Conservation (phyloP, 2,113 vertebrate genomes). For the Heterochromis multidens region DNA sequence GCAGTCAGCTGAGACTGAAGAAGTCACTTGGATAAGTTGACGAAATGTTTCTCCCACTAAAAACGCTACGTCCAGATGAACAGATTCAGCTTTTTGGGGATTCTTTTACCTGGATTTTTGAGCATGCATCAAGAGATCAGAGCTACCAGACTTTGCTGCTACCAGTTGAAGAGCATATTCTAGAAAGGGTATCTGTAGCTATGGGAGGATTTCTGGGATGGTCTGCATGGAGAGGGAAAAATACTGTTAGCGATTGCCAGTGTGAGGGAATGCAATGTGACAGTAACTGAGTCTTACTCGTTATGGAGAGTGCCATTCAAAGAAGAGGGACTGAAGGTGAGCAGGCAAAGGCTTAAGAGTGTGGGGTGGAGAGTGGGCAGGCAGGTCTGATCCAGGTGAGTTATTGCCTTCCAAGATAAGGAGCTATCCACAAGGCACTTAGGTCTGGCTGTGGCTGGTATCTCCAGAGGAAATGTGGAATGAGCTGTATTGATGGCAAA, state of each 20-base stretch:
- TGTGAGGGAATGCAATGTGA: background rate
- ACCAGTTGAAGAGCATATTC: no score
- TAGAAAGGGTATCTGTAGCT: no score
- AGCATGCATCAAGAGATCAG: no score
- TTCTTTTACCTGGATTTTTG: no score
- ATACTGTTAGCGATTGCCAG: background rate
- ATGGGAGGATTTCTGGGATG: no score
- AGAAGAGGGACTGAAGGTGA: background rate
- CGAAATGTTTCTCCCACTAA: no score
- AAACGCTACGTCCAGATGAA: no score
- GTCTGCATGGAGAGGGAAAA: background rate
- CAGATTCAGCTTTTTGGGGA: no score
- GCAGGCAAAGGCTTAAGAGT: background rate
- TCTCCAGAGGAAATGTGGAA: background rate
- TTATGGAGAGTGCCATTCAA: background rate
- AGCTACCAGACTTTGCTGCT: no score
- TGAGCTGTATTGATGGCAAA: no score
- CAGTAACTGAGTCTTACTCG: background rate
- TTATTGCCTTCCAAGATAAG: background rate
- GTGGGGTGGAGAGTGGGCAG: background rate
- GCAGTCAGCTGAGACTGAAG: no score
- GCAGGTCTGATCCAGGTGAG: background rate
- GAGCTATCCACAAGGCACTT: background rate
- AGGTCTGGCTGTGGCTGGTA: background rate
- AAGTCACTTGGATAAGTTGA: no score